phyloP scores from a whole-genome alignment of 1,140 invertebrate genomes.

The Zaprionus tsacasi region DNA sequence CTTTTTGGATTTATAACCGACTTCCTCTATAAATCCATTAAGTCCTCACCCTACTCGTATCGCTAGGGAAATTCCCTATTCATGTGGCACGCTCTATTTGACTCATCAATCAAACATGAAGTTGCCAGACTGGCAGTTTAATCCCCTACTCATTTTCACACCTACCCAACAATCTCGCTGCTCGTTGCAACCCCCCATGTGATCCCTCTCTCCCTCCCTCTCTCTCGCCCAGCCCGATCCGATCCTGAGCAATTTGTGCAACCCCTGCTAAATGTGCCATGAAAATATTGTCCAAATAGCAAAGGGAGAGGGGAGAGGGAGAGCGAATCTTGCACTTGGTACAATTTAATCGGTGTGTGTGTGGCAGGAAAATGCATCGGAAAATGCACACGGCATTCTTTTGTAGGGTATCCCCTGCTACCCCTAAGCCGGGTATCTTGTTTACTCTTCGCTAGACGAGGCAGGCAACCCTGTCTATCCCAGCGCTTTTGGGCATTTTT shows the following conservation, averaged over 20 bases:
- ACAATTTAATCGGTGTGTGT: slow-evolving; percentile 68
- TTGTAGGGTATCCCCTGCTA: slow-evolving; percentile 15
- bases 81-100: slow-evolving; percentile 73
- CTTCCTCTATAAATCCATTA: slow-evolving; percentile 67
- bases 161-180: slow-evolving; percentile 45
- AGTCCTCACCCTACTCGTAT: slow-evolving; percentile 10
- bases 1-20: slow-evolving; percentile 39
- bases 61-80: slow-evolving; percentile 68
- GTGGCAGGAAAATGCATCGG: slow-evolving; percentile 49
- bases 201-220: no score
- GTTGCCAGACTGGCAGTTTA: slow-evolving; percentile 35
- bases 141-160: slow-evolving; percentile 66
- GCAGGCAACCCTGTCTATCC: slow-evolving; percentile 40
- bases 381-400: slow-evolving; percentile 20
- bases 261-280: slow-evolving; percentile 41
- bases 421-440: slow-evolving; percentile 43
- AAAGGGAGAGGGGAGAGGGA: background rate
- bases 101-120: slow-evolving; percentile 67
- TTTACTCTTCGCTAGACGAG: slow-evolving; percentile 36
- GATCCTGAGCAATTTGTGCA: slow-evolving; percentile 47
- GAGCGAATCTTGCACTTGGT: slow-evolving; percentile 53
- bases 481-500: slow-evolving; percentile 58
- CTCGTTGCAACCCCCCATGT: slow-evolving; percentile 34
- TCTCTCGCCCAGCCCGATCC: no score
- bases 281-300: slow-evolving; percentile 55